Conservation (phyloP, 2,888 invertebrate genomes). For the Calameuta pallipes region DNA sequence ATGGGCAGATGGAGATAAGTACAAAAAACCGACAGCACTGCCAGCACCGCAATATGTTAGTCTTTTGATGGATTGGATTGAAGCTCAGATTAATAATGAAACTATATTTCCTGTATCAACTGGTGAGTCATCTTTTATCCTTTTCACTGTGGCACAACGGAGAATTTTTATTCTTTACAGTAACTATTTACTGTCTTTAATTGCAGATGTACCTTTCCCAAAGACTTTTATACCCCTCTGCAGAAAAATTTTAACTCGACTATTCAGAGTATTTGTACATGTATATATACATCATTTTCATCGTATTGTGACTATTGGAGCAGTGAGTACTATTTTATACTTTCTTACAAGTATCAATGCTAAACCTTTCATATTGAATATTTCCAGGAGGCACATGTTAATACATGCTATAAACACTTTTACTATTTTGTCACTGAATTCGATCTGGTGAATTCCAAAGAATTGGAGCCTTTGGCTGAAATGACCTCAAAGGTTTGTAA, state of each 20-base stretch:
- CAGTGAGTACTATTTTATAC: constrained; percentile 73
- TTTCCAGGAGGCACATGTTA: constrained; percentile 87
- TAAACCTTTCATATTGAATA: neutral
- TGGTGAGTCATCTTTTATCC: constrained; percentile 61
- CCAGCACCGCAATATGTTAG: constrained; percentile 88
- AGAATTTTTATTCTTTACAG: neutral
- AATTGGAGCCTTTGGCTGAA: constrained; percentile 85
- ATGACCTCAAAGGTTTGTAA: constrained; percentile 81
- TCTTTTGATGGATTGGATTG: constrained; percentile 92
- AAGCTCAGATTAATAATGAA: constrained; percentile 90
- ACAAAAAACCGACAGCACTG: constrained; percentile 82
- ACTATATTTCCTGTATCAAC: constrained; percentile 85
- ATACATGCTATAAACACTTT: constrained; percentile 95
- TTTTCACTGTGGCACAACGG: neutral
- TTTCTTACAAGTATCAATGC: neutral
- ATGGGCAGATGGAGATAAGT: constrained; percentile 87
- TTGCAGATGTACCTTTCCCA: constrained; percentile 86
- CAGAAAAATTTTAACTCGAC: constrained; percentile 87
- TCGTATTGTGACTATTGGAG: constrained; percentile 85
- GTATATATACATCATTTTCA: constrained; percentile 96
- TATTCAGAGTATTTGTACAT: constrained; percentile 92
- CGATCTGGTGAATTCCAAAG: constrained; percentile 83
- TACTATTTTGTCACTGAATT: constrained; percentile 92
- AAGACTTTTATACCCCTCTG: constrained; percentile 82
- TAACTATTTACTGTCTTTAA: neutral